Conservation (phyloP, 2,888 invertebrate species). For the Himalopsyche kuldschensis region DNA sequence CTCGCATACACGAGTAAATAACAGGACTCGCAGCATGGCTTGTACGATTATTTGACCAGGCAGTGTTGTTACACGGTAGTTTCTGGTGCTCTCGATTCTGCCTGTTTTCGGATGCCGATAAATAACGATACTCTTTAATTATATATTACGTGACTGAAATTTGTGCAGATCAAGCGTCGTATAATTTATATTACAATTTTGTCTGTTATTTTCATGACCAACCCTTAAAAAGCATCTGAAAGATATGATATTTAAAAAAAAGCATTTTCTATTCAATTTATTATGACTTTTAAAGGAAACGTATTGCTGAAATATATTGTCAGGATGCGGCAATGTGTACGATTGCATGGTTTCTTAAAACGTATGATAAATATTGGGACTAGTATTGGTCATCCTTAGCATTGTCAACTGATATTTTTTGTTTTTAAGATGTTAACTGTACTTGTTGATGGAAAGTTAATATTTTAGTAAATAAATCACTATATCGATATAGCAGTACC, state of each 20-base stretch:
- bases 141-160: constrained; percentile 24
- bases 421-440: too few relatives aligned
- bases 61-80: not conserved
- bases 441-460: too few relatives aligned
- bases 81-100: not conserved
- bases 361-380: too few relatives aligned
- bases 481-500: too few relatives aligned
- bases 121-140: constrained; percentile 18
- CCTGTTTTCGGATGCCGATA: constrained; percentile 7
- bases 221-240: not conserved
- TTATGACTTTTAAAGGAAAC: too few relatives aligned
- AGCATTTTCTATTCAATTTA: too few relatives aligned
- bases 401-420: too few relatives aligned
- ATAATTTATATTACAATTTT: not conserved
- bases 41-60: not conserved
- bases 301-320: too few relatives aligned
- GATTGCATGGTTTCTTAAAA: too few relatives aligned
- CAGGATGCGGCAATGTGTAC: too few relatives aligned
- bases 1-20: not conserved
- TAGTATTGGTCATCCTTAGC: too few relatives aligned
- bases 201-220: not conserved
- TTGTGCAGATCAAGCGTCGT: not conserved
- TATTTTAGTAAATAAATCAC: too few relatives aligned
- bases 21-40: not conserved
- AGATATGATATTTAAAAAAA: not conserved